Conservation (phyloP, 2,113 vertebrate species). For the Peucedramus taeniatus region DNA sequence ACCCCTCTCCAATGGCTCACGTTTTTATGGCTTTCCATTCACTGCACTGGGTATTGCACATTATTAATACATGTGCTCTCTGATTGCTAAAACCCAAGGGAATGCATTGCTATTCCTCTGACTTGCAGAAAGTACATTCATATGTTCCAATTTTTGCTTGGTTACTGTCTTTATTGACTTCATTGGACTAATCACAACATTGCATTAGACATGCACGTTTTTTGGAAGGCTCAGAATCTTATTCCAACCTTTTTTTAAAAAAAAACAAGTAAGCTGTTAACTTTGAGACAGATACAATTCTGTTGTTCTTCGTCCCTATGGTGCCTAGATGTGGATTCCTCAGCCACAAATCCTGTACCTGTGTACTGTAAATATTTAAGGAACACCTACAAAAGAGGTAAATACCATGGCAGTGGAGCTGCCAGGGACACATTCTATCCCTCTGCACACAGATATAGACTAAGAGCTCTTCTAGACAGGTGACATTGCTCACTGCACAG, state of each 20-base stretch:
- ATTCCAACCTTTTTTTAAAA: not conserved
- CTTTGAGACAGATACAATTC: not conserved
- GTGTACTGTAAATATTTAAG: not conserved
- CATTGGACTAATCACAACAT: not conserved
- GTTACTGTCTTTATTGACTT: slow-evolving; percentile 1
- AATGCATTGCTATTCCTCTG: not conserved
- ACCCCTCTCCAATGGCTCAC: not conserved
- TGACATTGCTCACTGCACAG: not conserved
- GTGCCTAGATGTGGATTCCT: not conserved
- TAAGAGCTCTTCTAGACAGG: not conserved
- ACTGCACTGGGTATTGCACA: not conserved
- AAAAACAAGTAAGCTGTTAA: not conserved
- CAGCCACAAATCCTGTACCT: not conserved
- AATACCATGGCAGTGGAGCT: not conserved
- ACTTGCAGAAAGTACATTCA: not conserved
- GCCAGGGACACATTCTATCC: not conserved
- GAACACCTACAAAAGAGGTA: not conserved
- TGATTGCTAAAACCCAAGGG: slow-evolving; percentile 1
- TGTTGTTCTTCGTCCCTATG: not conserved
- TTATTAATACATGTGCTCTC: not conserved
- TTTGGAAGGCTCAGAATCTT: not conserved
- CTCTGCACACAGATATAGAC: not conserved
- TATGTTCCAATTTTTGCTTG: not conserved
- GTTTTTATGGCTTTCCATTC: not conserved
- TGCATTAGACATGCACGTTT: not conserved